These are phyloP conservation scores for Agrotis segetum DNA, from an alignment of 2,888 invertebrate genomes.

Conservation along the genomic window DNA sequence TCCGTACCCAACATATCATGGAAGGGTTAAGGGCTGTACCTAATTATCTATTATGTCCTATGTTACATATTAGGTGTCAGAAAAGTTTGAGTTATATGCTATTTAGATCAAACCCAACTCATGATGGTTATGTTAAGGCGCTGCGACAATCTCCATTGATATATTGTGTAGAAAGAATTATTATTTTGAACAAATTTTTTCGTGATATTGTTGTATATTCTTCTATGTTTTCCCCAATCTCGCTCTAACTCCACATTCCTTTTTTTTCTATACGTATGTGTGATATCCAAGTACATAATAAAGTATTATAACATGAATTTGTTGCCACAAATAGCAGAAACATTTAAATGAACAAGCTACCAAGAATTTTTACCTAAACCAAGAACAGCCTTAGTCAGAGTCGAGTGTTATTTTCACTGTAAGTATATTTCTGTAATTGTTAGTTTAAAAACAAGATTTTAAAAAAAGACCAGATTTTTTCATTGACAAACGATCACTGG, in stretches of 20 bases:
- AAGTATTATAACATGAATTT: background rate
- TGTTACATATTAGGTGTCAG: background rate
- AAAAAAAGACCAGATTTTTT: conserved; percentile 55
- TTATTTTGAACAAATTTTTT: background rate
- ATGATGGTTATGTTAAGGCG: background rate
- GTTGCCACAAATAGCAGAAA: background rate
- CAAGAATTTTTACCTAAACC: conserved; percentile 26
- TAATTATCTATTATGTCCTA: background rate
- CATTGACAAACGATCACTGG: conserved; percentile 51
- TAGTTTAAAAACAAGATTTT: too few relatives aligned
- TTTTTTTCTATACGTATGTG: background rate
- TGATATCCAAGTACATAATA: too few relatives aligned
- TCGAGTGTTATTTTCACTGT: conserved; percentile 24
- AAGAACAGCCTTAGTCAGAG: conserved; percentile 24
- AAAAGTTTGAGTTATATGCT: conserved; percentile 26
- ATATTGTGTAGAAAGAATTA: background rate
- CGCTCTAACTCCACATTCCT: background rate
- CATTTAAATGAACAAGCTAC: conserved; percentile 17
- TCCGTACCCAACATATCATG: background rate
- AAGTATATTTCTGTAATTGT: too few relatives aligned
- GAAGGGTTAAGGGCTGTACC: conserved; percentile 11
- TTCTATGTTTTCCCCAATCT: background rate
- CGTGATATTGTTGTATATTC: background rate
- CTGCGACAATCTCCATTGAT: conserved; percentile 2
- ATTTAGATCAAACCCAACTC: background rate